Conservation (phyloP, 2,888 invertebrate genomes). For the Synergus laeviventris region DNA sequence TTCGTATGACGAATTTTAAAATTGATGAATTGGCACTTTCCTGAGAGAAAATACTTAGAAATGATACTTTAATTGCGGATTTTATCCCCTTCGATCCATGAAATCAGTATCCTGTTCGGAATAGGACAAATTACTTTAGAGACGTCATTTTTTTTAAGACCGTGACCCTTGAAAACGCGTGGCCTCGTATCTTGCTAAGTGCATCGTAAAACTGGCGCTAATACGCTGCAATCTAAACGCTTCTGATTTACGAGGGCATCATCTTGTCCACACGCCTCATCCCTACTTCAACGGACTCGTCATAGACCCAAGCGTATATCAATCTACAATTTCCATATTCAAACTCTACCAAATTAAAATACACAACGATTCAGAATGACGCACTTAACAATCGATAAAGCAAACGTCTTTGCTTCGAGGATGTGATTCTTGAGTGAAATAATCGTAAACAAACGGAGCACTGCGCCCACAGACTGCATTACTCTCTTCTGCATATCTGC, state of each 20-base stretch:
- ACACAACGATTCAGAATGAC: not conserved
- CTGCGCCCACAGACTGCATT: conserved; percentile 61
- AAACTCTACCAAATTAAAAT: not conserved
- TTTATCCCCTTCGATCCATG: not conserved
- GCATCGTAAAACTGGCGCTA: conserved; percentile 71
- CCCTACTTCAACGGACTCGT: conserved; percentile 50
- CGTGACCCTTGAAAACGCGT: conserved; percentile 53
- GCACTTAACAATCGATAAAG: conserved; percentile 7
- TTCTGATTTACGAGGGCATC: conserved; percentile 71
- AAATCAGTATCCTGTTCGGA: not conserved
- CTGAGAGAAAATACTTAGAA: not conserved
- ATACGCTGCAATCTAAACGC: conserved; percentile 72
- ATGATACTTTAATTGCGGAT: not conserved
- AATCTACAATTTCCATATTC: not conserved
- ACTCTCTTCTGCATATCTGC: conserved; percentile 56
- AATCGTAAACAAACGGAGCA: conserved; percentile 65
- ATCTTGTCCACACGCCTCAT: conserved; percentile 61
- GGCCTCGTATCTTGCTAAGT: conserved; percentile 63
- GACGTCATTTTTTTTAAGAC: conserved; percentile 47
- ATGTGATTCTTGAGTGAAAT: conserved; percentile 53
- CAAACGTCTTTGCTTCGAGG: conserved; percentile 17
- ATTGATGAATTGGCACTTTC: not conserved
- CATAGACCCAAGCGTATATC: conserved; percentile 44
- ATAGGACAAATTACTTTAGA: conserved; percentile 10
- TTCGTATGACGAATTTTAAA: not conserved